These are phyloP conservation scores for Masnerella sp. DNA, from an alignment of 2,888 invertebrate genomes.

Conservation along the genomic window DNA sequence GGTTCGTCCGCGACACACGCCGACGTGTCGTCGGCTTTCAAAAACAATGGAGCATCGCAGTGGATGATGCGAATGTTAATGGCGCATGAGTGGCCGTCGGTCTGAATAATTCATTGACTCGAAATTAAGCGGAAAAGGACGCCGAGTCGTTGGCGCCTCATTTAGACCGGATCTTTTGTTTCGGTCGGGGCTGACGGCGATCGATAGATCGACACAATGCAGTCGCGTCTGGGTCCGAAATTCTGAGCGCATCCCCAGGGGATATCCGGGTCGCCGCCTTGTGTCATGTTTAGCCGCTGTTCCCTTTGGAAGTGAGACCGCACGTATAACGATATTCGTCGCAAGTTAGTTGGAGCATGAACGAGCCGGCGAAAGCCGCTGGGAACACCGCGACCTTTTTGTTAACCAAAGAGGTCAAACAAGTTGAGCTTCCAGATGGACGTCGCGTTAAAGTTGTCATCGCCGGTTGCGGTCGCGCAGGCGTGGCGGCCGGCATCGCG, in stretches of 20 bases:
- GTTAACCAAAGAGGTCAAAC: constrained; percentile 67
- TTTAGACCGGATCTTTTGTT: constrained; percentile 35
- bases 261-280: constrained; percentile 46
- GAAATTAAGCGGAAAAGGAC: constrained; percentile 35
- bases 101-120: constrained; percentile 46
- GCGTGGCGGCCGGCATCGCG: constrained; percentile 69
- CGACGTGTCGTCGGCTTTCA: constrained; percentile 10
- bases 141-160: constrained; percentile 12
- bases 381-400: constrained; percentile 69
- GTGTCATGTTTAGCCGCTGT: constrained; percentile 40
- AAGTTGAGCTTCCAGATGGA: constrained; percentile 60
- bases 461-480: constrained; percentile 69
- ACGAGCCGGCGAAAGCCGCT: constrained; percentile 50
- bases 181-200: constrained; percentile 19
- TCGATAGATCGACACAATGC: constrained; percentile 44
- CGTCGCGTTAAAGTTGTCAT: constrained; percentile 71
- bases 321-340: constrained; percentile 51
- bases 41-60: constrained; percentile 42
- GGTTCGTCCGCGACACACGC: constrained; percentile 7
- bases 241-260: constrained; percentile 39
- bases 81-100: neutral
- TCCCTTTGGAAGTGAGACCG: constrained; percentile 39
- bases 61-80: constrained; percentile 12
- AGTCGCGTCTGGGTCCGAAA: constrained; percentile 27
- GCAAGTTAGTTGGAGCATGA: constrained; percentile 55